Base-by-base conservation (phyloP, 2,888 invertebrate genomes). In the Pollenia griseotomentosa region DNA sequence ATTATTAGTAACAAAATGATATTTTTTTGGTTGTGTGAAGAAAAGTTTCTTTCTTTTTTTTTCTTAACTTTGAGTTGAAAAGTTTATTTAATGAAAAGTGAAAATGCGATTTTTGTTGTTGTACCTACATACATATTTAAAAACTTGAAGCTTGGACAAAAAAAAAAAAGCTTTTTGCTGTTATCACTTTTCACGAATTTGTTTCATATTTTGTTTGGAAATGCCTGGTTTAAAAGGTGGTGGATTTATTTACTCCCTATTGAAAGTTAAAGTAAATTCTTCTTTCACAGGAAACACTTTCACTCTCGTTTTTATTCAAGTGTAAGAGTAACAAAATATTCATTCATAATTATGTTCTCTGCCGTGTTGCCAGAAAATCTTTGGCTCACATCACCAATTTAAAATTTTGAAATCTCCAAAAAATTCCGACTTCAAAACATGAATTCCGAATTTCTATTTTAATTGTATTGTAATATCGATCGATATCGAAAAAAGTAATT, bases 1-100 rank as follows among this genome's bases (percentile, higher is more conserved):
- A 68, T 74, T 74, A 14, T 48, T 46, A 55, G 46, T 74, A 79
- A 85, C 48, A 74, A 80, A 84, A 85, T 85, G 84, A 85, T 79
- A 33, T 33, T 33, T 33, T 57, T 79, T 73, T 61, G 33, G 44
- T 73, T 65, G 53, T 59, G 3, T 48, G 63, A 44, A 40, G 9
- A 55, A 84, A 84, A 79, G 73, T 74, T 16, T 46, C n/a, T 74
- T 44, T 73, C 0, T 19, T 53, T 55, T 11, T 5, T 68, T 63
- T 23, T 14, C 46, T 48, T 74, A 75, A 75, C 55, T 81, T 81
- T 80, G 19, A 3, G 11, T 66, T 33, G 19, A 73, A 81, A 81
- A 81, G 81, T 81, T 63, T 57, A 57, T 73, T 48, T 10, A n/a
- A 63, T 73, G 71, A 73, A 79, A 78, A 79, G 66, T 74, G 79